These are phyloP conservation scores for Cygnus buccinator DNA, from an alignment of 2,113 vertebrate genomes.

Conservation along the genomic window DNA sequence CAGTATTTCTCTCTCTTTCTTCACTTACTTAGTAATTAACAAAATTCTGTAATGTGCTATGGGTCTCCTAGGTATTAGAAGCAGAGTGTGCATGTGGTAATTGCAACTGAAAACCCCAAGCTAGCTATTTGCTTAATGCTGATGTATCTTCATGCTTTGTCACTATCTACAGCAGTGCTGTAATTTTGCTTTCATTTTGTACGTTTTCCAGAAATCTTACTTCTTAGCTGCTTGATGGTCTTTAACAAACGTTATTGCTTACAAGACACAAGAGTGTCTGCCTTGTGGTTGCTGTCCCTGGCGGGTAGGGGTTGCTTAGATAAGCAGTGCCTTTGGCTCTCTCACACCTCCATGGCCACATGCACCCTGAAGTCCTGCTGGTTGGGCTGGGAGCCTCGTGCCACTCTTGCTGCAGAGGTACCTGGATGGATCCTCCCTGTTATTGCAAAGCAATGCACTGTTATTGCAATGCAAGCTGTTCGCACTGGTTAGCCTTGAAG, in stretches of 20 bases:
- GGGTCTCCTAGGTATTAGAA: constrained; percentile 34
- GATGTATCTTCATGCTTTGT: constrained; percentile 39
- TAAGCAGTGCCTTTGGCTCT: background rate
- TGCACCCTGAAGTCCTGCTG: background rate
- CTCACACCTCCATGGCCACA: accelerated
- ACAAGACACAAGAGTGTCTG: background rate
- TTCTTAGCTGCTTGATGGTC: background rate
- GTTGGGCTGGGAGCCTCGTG: background rate
- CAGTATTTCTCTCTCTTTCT: background rate
- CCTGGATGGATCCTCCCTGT: background rate
- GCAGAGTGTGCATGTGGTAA: constrained; percentile 23
- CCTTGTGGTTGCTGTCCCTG: too few species aligned
- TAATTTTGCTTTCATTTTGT: constrained; percentile 31
- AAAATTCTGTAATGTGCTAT: constrained; percentile 37
- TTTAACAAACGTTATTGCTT: background rate
- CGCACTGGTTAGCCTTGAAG: accelerated
- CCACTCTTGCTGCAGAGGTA: background rate
- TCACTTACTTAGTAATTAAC: constrained; percentile 48
- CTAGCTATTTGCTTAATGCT: constrained; percentile 51
- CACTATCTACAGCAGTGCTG: background rate
- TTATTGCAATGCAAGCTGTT: background rate
- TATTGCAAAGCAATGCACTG: background rate
- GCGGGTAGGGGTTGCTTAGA: too few species aligned
- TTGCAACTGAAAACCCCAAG: constrained; percentile 50
- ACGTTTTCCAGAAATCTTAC: constrained; percentile 1